These are phyloP conservation scores for Panagrolaimus sp. DNA, from an alignment of 1,140 invertebrate genomes.

Conservation along the genomic window DNA sequence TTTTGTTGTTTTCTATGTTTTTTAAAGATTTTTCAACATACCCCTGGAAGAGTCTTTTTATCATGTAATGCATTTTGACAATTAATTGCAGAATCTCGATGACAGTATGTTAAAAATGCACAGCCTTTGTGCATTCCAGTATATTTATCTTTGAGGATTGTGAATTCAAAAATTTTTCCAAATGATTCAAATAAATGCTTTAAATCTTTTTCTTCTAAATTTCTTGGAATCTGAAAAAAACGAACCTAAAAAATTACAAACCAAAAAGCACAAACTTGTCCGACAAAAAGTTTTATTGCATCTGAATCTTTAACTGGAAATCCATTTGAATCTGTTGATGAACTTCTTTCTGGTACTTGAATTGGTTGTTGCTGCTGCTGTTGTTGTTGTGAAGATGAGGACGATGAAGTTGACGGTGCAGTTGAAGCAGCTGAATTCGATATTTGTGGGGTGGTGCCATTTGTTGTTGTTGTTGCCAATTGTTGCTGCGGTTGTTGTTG, in stretches of 20 bases:
- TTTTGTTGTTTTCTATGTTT: neutral
- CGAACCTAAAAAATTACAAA: neutral
- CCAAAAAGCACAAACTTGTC: slow-evolving; percentile 37
- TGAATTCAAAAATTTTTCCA: slow-evolving; percentile 86
- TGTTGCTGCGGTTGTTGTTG: no score
- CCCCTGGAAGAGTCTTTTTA: slow-evolving; percentile 92
- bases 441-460: no score
- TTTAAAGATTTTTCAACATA: slow-evolving; percentile 67
- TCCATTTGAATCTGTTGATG: slow-evolving; percentile 55
- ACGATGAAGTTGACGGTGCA: no score
- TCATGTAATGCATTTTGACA: slow-evolving; percentile 88
- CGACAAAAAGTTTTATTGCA: slow-evolving; percentile 55
- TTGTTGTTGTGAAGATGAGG: no score
- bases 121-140: slow-evolving; percentile 92
- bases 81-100: slow-evolving; percentile 80
- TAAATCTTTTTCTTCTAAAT: slow-evolving; percentile 79
- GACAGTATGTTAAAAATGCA: slow-evolving; percentile 92
- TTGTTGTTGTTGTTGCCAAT: no score
- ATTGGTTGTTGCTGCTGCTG: no score
- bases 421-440: no score
- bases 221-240: slow-evolving; percentile 73
- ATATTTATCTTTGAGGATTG: slow-evolving; percentile 82
- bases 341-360: slow-evolving; percentile 20
- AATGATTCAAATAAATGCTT: slow-evolving; percentile 84
- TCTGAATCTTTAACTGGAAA: slow-evolving; percentile 57